Conservation (phyloP, 2,888 invertebrate genomes). For the Leistus spinibarbis region DNA sequence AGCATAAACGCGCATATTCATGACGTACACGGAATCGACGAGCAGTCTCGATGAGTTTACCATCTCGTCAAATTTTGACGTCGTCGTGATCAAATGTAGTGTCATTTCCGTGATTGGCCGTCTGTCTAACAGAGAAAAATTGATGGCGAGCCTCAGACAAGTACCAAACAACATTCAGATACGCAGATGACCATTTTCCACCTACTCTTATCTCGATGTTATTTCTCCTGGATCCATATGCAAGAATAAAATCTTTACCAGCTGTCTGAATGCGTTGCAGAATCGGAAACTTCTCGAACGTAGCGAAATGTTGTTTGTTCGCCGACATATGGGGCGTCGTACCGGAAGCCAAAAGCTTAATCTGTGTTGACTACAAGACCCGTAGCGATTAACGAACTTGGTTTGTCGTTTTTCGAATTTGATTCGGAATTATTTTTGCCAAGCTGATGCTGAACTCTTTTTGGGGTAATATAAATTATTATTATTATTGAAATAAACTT, state of each 20-base stretch:
- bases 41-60: conserved; percentile 41
- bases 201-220: conserved; percentile 26
- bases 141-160: conserved; percentile 40
- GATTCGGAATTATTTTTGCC: no score
- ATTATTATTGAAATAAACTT: no score
- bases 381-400: no score
- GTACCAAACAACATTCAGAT: conserved; percentile 39
- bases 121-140: conserved; percentile 43
- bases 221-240: conserved; percentile 30
- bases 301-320: no score
- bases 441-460: conserved; percentile 45
- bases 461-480: conserved; percentile 44
- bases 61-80: no score
- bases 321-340: conserved; percentile 39
- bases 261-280: conserved; percentile 39
- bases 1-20: conserved; percentile 41
- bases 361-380: conserved; percentile 24
- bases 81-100: conserved; percentile 35
- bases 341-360: conserved; percentile 37
- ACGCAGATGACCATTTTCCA: conserved; percentile 35
- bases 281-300: conserved; percentile 33
- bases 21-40: conserved; percentile 39
- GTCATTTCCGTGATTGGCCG: conserved; percentile 40
- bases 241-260: conserved; percentile 36
- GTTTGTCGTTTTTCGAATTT: no score